A percentile compares a stretch with the other conserved stretches of the same genome.
Evolutionary conservation across 1,140 invertebrate species (phyloP).

Genomic region (Anastrepha ludens): DNA sequence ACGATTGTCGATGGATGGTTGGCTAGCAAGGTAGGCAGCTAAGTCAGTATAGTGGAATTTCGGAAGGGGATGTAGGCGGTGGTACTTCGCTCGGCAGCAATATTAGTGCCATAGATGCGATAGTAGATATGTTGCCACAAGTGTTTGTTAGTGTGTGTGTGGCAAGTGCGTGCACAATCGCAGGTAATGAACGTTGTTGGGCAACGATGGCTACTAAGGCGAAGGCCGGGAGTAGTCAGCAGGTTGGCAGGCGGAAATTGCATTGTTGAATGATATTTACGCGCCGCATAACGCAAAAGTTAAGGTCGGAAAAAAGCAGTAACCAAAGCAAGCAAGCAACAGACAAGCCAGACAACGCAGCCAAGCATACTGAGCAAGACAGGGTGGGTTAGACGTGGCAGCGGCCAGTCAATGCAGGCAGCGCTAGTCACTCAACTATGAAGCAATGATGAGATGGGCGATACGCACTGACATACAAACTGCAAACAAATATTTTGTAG

Average conservation of each 20-base stretch:
- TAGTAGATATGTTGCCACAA: background rate
- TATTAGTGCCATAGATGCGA: background rate
- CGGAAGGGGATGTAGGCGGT: background rate
- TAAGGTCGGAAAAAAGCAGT: background rate
- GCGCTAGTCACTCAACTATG: background rate
- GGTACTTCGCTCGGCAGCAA: background rate
- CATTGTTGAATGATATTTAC: conserved; percentile 49
- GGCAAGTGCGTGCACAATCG: conserved; percentile 43
- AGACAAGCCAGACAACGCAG: background rate
- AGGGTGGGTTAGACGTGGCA: background rate
- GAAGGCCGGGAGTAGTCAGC: background rate
- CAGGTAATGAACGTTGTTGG: conserved; percentile 17
- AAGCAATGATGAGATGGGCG: background rate
- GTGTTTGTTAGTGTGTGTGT: background rate
- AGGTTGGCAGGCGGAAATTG: conserved; percentile 43
- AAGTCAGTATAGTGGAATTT: background rate
- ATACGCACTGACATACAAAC: too few relatives aligned
- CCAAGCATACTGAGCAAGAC: background rate
- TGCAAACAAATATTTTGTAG: too few relatives aligned
- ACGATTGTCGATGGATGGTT: conserved; percentile 36
- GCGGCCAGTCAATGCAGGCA: too few relatives aligned
- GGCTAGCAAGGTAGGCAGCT: background rate
- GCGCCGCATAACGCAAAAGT: conserved; percentile 23
- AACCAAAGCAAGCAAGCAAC: too few relatives aligned
- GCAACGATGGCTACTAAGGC: background rate